phyloP scores from a whole-genome alignment of 2,113 vertebrate genomes.

The Atractosteus spatula region DNA sequence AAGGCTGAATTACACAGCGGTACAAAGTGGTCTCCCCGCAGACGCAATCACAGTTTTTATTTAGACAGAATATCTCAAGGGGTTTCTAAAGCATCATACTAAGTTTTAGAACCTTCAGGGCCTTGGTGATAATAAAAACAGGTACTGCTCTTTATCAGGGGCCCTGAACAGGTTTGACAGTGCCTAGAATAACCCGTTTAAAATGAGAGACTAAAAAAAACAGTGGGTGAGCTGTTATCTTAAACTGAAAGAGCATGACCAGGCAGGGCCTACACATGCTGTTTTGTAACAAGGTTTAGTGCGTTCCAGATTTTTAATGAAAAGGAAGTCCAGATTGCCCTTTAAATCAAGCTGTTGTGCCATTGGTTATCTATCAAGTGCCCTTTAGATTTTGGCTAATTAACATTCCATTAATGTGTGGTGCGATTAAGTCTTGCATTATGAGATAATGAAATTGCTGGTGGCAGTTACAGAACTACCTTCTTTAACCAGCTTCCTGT shows the following conservation, averaged over 20 bases:
- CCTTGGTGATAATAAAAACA: no score
- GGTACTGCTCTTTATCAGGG: not conserved
- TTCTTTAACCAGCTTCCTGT: no score
- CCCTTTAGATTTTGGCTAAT: not conserved
- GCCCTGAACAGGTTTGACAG: not conserved
- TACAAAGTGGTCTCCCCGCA: no score
- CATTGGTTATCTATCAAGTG: conserved; percentile 14
- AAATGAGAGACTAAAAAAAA: not conserved
- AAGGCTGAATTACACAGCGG: no score
- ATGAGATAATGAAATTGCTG: no score
- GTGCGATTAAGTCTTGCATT: no score
- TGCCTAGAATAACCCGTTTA: not conserved
- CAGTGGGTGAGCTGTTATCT: not conserved
- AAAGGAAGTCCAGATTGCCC: conserved; percentile 23
- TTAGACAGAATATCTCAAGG: no score
- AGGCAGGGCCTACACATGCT: not conserved
- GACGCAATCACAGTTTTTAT: no score
- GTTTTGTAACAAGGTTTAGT: conserved; percentile 12
- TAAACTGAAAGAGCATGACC: not conserved
- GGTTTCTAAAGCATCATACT: no score
- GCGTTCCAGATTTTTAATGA: conserved; percentile 13
- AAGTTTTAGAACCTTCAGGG: no score
- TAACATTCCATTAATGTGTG: conserved; percentile 15
- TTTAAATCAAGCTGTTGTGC: conserved; percentile 18
- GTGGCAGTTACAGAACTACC: no score